Evolutionary conservation across 2,113 vertebrate genomes (phyloP).

Genomic region (Calyptomena viridis): DNA sequence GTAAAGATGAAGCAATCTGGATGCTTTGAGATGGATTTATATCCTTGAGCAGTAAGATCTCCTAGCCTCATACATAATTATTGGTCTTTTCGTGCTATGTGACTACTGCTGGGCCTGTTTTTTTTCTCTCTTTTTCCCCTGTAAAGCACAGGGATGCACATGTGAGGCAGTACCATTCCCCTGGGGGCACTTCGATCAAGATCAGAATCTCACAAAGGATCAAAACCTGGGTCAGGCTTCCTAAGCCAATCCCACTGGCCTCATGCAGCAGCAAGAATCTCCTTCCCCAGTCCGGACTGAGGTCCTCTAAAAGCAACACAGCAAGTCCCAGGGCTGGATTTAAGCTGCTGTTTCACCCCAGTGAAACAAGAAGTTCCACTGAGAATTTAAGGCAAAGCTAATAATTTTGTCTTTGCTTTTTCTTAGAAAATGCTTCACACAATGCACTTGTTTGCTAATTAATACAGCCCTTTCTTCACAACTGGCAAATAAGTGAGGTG

Average conservation of each 20-base stretch:
- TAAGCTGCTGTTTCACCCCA: neutral
- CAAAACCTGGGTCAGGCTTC: accelerated
- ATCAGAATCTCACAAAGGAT: neutral
- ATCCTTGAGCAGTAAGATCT: neutral
- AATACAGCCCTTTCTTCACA: neutral
- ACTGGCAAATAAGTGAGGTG: neutral
- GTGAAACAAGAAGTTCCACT: neutral
- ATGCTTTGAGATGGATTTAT: neutral
- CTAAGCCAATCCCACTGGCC: neutral
- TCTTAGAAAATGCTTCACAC: neutral
- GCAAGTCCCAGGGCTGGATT: neutral
- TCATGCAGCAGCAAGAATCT: neutral
- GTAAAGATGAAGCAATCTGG: neutral
- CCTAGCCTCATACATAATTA: neutral
- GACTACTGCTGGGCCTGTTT: accelerated
- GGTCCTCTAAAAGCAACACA: neutral
- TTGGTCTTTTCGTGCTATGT: neutral
- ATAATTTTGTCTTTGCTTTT: neutral
- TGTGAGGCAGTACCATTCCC: neutral
- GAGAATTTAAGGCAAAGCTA: neutral
- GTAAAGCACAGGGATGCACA: neutral
- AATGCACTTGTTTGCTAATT: neutral
- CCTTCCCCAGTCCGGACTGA: neutral
- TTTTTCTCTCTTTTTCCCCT: neutral
- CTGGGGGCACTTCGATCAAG: neutral